Conservation (phyloP, 2,888 invertebrate genomes). For the Melinopterus prodromus region DNA sequence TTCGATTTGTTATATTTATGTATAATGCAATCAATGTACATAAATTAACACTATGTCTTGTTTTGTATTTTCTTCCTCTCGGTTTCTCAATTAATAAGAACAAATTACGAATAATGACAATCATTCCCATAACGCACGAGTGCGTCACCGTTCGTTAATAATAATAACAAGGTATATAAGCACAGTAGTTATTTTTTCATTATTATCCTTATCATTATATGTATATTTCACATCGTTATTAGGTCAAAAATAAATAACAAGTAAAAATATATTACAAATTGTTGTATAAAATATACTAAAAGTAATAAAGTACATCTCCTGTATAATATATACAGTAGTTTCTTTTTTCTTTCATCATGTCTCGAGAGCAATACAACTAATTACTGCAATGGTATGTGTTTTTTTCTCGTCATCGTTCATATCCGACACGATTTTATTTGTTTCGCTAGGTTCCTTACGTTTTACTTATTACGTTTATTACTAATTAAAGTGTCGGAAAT, state of each 20-base stretch:
- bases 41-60: conserved; percentile 59
- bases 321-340: conserved; percentile 58
- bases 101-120: conserved; percentile 60
- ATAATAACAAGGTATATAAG: conserved; percentile 52
- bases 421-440: conserved; percentile 20
- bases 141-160: conserved; percentile 45
- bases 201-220: conserved; percentile 34
- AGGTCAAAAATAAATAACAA: conserved; percentile 56
- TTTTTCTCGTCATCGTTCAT: conserved; percentile 19
- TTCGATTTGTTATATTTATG: conserved; percentile 58
- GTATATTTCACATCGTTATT: conserved; percentile 28
- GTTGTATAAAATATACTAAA: conserved; percentile 59
- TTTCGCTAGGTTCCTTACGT: conserved; percentile 14
- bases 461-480: conserved; percentile 28
- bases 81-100: conserved; percentile 47
- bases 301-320: conserved; percentile 57
- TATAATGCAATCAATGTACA: conserved; percentile 60
- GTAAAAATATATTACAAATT: conserved; percentile 59
- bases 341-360: conserved; percentile 15
- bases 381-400: conserved; percentile 52
- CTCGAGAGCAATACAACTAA: conserved; percentile 48
- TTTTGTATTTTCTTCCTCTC: conserved; percentile 28
- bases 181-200: conserved; percentile 55
- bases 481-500: conserved; percentile 46
- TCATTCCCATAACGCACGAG: conserved; percentile 55